phyloP scores from a whole-genome alignment of 37 sponge, comb jelly and placozoan species.

The Eunapius fragilis region DNA sequence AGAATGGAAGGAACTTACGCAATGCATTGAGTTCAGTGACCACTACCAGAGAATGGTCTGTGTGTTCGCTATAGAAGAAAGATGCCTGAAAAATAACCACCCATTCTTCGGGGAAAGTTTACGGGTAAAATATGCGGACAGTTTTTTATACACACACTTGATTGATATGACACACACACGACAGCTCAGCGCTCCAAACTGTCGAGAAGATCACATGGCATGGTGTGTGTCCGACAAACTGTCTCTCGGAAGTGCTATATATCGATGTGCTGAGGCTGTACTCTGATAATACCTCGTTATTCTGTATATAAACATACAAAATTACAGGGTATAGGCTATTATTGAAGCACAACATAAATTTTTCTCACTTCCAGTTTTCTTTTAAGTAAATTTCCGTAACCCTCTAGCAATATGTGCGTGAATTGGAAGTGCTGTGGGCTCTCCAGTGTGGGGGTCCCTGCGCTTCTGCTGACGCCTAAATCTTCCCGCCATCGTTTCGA shows the following conservation, averaged over 20 bases:
- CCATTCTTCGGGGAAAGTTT: background rate
- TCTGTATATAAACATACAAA: conserved; percentile 4
- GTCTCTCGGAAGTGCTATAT: background rate
- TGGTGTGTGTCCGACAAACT: conserved; percentile 25
- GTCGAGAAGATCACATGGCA: conserved; percentile 34
- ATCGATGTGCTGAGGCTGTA: conserved; percentile 12
- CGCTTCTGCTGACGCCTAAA: background rate
- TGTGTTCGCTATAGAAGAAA: conserved; percentile 21
- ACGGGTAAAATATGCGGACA: background rate
- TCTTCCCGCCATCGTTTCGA: background rate
- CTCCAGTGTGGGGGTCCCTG: background rate
- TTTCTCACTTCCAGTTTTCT: conserved; percentile 43
- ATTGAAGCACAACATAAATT: background rate
- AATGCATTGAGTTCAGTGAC: conserved; percentile 42
- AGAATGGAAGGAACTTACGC: conserved; percentile 1
- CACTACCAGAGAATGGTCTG: conserved; percentile 16
- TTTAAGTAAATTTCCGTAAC: conserved; percentile 36
- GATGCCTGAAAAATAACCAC: background rate
- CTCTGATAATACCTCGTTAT: conserved; percentile 11
- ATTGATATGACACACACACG: conserved; percentile 32
- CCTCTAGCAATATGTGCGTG: conserved; percentile 38
- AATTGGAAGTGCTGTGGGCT: conserved; percentile 24
- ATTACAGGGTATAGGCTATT: background rate
- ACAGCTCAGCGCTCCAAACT: conserved; percentile 57
- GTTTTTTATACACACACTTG: conserved; percentile 5